Evolutionary conservation across 2,113 vertebrate species (phyloP).

Genomic region (Rissa tridactyla): DNA sequence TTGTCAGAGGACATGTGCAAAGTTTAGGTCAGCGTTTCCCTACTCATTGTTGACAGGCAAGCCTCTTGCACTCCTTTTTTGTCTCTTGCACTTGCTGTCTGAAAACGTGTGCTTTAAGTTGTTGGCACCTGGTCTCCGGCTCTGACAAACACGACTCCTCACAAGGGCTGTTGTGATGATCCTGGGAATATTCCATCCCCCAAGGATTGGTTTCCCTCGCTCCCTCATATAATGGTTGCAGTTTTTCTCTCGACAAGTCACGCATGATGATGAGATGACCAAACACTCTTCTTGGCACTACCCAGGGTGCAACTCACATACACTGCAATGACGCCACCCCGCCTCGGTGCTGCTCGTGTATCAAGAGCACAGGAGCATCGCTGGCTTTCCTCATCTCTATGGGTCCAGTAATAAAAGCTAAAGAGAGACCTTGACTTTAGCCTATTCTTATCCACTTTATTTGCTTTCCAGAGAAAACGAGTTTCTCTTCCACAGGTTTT

Average conservation of each 20-base stretch:
- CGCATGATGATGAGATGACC: not conserved
- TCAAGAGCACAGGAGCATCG: not conserved
- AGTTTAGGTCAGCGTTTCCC: not conserved
- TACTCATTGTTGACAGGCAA: not conserved
- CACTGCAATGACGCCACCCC: not conserved
- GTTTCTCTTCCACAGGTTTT: not conserved
- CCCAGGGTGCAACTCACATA: not conserved
- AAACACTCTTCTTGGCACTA: not conserved
- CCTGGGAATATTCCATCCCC: not conserved
- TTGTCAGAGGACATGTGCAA: not conserved
- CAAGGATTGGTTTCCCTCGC: fast-evolving
- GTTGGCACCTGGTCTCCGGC: not conserved
- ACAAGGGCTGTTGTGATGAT: not conserved
- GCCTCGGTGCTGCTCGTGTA: not conserved
- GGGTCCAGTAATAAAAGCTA: not conserved
- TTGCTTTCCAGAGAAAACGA: not conserved
- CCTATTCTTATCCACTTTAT: not conserved
- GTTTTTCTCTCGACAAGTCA: not conserved
- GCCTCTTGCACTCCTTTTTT: not conserved
- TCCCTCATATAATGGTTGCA: not conserved
- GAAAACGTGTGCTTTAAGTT: not conserved
- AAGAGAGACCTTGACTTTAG: not conserved
- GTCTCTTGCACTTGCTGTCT: not conserved
- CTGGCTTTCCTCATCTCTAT: not conserved
- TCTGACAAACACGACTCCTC: not conserved